phyloP scores from a whole-genome alignment of 2,888 invertebrate genomes.

The Drosophila hawaiiensis region DNA sequence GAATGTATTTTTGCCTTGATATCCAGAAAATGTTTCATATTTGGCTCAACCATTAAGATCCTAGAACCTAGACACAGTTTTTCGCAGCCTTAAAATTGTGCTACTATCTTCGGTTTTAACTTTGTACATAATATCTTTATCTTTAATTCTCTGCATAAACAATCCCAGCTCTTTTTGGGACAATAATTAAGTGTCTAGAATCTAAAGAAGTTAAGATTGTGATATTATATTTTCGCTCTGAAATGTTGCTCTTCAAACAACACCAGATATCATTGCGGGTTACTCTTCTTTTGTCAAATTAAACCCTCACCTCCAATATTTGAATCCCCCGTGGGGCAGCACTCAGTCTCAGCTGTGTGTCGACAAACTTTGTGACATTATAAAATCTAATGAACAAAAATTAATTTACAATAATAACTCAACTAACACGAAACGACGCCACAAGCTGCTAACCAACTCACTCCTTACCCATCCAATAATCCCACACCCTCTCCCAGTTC shows the following conservation, averaged over 20 bases:
- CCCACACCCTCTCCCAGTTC: conserved; percentile 16
- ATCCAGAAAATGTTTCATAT: not conserved
- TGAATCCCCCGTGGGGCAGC: conserved; percentile 3
- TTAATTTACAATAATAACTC: conserved; percentile 84
- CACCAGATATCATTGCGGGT: not conserved
- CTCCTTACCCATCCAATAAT: not conserved
- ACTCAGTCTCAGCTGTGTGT: conserved; percentile 54
- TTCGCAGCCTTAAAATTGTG: not conserved
- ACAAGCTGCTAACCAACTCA: conserved; percentile 60
- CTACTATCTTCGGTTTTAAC: not conserved
- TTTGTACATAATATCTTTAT: not conserved
- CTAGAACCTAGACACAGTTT: not conserved
- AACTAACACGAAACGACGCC: conserved; percentile 72
- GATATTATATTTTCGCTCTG: not conserved
- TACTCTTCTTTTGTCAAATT: not conserved
- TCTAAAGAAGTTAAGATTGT: not conserved
- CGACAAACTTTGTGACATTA: conserved; percentile 70
- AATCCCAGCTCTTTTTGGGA: not conserved
- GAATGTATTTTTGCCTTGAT: not conserved
- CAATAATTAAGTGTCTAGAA: not conserved
- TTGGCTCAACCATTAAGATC: not conserved
- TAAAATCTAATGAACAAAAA: conserved; percentile 82
- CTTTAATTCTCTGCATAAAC: no score
- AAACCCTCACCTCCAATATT: not conserved
- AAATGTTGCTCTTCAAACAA: not conserved